These are phyloP conservation scores for Drosophila lowei DNA, from an alignment of 1,140 invertebrate genomes.

Conservation along the genomic window DNA sequence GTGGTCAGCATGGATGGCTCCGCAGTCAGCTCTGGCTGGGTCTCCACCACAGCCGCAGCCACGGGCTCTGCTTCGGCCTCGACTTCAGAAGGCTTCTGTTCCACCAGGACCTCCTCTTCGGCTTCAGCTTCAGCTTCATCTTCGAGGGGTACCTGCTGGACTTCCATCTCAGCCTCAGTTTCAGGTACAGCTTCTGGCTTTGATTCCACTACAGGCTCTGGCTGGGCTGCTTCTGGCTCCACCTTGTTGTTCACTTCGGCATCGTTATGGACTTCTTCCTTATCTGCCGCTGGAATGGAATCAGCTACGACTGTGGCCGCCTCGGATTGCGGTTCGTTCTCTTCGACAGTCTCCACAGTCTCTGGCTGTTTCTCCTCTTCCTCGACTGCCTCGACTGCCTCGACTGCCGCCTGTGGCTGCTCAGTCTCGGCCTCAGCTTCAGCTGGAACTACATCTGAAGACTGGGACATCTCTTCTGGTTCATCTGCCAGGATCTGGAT, in stretches of 20 bases:
- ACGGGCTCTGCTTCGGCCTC: constrained; percentile 2
- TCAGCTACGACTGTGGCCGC: constrained; percentile 1
- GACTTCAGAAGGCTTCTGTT: constrained; percentile 1
- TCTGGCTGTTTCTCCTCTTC: constrained; percentile 15
- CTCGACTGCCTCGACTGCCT: constrained; percentile 14
- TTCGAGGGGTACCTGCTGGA: neutral
- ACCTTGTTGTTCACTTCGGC: constrained; percentile 10
- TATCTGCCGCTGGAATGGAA: neutral
- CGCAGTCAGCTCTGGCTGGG: neutral
- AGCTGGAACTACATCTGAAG: neutral
- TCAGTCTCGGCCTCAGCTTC: constrained; percentile 5
- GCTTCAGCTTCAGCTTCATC: neutral
- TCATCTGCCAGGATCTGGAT: constrained; percentile 18
- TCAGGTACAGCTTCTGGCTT: neutral
- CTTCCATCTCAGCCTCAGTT: neutral
- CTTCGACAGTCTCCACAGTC: neutral
- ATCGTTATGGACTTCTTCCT: constrained; percentile 14
- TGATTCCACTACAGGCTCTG: neutral
- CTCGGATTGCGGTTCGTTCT: neutral
- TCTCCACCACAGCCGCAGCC: neutral
- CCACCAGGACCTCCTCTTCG: constrained; percentile 2
- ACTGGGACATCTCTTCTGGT: constrained; percentile 5
- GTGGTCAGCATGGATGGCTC: constrained; percentile 66
- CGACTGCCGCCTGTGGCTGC: constrained; percentile 11
- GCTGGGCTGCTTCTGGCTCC: constrained; percentile 6